Percentiles rank a stretch among this genome's conserved stretches.
Conservation (phyloP, 2,888 invertebrate genomes). For the Entomobrya proxima region DNA sequence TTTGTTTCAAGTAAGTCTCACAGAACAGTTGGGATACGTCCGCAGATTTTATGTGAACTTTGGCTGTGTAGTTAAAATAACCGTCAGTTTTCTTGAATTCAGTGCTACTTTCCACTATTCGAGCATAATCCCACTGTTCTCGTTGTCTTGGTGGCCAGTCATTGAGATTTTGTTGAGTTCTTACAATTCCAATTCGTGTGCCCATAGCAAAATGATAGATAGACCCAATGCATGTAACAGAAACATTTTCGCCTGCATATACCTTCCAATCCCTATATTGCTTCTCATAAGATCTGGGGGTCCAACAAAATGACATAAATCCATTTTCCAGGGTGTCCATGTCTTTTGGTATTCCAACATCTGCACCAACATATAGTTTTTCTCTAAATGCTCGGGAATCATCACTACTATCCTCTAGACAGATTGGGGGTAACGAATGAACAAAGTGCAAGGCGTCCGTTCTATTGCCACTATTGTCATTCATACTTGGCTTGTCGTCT, state of each 20-base stretch:
- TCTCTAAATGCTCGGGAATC: not conserved
- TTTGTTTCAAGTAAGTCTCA: slow-evolving; percentile 11
- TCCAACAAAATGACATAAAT: slow-evolving; percentile 32
- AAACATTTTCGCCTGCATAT: slow-evolving; percentile 51
- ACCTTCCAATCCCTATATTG: not conserved
- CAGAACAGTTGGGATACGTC: not conserved
- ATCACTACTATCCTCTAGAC: not conserved
- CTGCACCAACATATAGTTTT: not conserved
- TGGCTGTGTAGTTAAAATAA: slow-evolving; percentile 26
- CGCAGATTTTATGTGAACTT: not conserved
- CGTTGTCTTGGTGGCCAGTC: not conserved
- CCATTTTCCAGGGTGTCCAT: not conserved
- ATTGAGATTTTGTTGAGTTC: not conserved
- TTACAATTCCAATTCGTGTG: slow-evolving; percentile 9
- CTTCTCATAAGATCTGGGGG: not conserved
- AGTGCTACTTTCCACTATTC: not conserved
- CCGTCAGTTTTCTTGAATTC: not conserved
- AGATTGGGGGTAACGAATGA: not conserved
- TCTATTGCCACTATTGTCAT: not conserved
- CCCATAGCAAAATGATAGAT: slow-evolving; percentile 51
- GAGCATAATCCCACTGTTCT: not conserved
- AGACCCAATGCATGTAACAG: slow-evolving; percentile 44
- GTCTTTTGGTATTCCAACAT: not conserved
- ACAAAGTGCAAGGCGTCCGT: slow-evolving; percentile 14
- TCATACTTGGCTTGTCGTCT: not conserved